phyloP scores from a whole-genome alignment of 2,888 invertebrate genomes.

The Dolomedes plantarius region DNA sequence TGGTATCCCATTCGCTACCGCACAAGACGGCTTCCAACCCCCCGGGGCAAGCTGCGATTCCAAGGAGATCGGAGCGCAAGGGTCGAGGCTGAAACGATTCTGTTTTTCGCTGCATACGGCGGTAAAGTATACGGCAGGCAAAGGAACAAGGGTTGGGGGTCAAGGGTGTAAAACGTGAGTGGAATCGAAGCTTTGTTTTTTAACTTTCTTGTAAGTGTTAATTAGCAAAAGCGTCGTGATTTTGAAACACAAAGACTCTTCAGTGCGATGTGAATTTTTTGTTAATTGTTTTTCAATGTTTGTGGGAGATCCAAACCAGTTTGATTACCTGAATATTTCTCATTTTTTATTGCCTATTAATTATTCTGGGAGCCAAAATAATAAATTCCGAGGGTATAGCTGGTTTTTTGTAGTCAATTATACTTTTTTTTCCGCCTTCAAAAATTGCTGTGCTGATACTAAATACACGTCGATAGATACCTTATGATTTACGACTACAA shows the following conservation, averaged over 20 bases:
- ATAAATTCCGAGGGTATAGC: no score
- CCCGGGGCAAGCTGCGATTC: background rate
- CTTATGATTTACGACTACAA: no score
- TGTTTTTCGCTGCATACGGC: background rate
- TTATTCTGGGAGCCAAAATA: no score
- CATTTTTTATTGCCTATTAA: no score
- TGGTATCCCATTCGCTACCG: background rate
- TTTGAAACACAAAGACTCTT: background rate
- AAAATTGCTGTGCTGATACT: no score
- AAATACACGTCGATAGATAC: no score
- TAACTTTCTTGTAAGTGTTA: background rate
- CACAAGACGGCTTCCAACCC: background rate
- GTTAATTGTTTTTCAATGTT: background rate
- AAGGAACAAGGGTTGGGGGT: background rate
- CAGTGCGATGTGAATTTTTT: background rate
- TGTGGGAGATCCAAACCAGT: no score
- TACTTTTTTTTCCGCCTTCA: no score
- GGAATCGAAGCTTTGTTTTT: background rate
- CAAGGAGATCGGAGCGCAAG: background rate
- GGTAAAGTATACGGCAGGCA: background rate
- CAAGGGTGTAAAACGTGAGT: background rate
- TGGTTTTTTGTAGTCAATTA: no score
- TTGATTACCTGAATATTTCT: no score
- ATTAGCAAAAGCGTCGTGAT: background rate
- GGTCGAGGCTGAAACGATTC: background rate